Conservation (phyloP, 2,888 invertebrate genomes). For the Eucera pruinosa region DNA sequence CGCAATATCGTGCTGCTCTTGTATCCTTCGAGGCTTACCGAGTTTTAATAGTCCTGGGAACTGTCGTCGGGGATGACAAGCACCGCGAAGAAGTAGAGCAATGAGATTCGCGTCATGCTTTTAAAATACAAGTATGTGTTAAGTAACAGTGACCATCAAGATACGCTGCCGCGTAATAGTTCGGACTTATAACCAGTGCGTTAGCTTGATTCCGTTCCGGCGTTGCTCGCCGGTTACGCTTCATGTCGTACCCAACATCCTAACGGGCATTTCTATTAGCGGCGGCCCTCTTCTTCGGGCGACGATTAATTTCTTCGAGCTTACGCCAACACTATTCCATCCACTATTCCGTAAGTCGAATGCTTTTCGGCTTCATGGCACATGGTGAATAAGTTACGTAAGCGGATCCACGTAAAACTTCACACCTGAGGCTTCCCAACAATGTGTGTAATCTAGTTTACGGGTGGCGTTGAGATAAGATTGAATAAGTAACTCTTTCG, state of each 20-base stretch:
- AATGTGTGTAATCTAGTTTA: too few relatives aligned
- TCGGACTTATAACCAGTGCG: conserved; percentile 13
- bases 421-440: too few relatives aligned
- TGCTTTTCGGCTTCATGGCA: conserved; percentile 5
- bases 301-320: conserved; percentile 44
- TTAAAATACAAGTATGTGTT: conserved; percentile 6
- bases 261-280: conserved; percentile 57
- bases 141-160: conserved; percentile 33
- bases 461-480: too few relatives aligned
- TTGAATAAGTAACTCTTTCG: too few relatives aligned
- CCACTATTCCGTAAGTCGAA: conserved; percentile 16
- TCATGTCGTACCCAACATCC: conserved; percentile 47
- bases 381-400: background rate
- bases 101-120: conserved; percentile 53
- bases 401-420: too few relatives aligned
- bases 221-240: conserved; percentile 46
- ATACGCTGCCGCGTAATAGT: conserved; percentile 24
- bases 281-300: conserved; percentile 16
- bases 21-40: background rate
- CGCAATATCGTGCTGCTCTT: conserved; percentile 39
- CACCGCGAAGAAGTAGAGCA: conserved; percentile 54
- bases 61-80: conserved; percentile 38
- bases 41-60: conserved; percentile 57
- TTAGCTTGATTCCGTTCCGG: conserved; percentile 43
- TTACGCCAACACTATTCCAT: conserved; percentile 10